Evolutionary conservation across 2,113 vertebrate genomes (phyloP), one percentile per base, ranked within the genome.

Genomic region (Pandion haliaetus): DNA sequence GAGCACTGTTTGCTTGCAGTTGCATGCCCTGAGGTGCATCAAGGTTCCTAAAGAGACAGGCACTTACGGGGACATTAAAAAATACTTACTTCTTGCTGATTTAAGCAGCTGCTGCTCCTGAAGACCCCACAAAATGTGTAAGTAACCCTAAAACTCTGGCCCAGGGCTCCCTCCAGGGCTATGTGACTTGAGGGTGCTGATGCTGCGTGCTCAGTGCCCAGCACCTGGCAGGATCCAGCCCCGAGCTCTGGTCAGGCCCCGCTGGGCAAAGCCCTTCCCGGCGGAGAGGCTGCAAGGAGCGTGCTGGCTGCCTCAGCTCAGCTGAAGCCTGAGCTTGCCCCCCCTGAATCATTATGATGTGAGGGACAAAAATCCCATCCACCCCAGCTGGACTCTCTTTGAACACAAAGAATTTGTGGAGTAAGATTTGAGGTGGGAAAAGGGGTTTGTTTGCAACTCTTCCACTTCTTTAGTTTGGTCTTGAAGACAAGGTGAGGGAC

Each of bases 201-300:
- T 8, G 17, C 8, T 3, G 3, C 25, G 14, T 34, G 14, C 3
- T 1, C 28, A 79, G 50, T 28, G 20, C 36, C 61, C 9, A 31
- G 71, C 25, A 42, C 14, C 12, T 2, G 3, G 14, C 32, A 72
- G 38, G 67, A 86, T 69, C 38, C 59, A 84, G n/a, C n/a, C 29
- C 36, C 5, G 10, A 72, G 24, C 15, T 25, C 59, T 2, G 5
- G 24, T 44, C 47, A 57, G 61, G 36, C 16, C 6, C 28, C 0
- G 0, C 36, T 29, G 36, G 28, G 54, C 21, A 49, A 80, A 44
- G 31, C 18, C 26, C 47, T n/a, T 69, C 32, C 29, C 0, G 0
- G 18, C 4, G 1, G 42, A 0, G 2, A 55, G 61, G 42, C 47
- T 20, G 2, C 28, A 18, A 8, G 16, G 26, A 3, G 18, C 2